phyloP scores from a whole-genome alignment of 2,888 invertebrate genomes.

The Pegoplata infirma region DNA sequence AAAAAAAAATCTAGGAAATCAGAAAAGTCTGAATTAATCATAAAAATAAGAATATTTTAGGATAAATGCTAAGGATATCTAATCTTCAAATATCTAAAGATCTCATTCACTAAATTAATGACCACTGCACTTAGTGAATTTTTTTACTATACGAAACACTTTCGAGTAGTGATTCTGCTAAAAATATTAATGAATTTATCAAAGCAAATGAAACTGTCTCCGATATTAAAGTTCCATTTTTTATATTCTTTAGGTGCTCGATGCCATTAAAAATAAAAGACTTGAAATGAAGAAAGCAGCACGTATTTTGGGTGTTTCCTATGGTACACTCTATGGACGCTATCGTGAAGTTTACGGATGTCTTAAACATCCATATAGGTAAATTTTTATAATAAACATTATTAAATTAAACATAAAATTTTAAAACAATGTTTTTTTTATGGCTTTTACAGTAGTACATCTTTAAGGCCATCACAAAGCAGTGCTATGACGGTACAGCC shows the following conservation, averaged over 20 bases:
- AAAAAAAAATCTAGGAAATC: too few species aligned
- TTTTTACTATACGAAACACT: too few species aligned
- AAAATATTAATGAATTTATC: too few species aligned
- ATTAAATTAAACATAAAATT: not conserved
- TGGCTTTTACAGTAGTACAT: constrained; percentile 63
- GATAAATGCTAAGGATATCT: too few species aligned
- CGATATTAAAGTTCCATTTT: too few species aligned
- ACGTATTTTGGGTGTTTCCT: constrained; percentile 92
- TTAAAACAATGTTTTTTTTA: constrained; percentile 13
- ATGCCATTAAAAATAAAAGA: constrained; percentile 92
- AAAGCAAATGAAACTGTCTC: too few species aligned
- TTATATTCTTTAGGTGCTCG: constrained; percentile 83
- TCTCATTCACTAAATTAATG: too few species aligned
- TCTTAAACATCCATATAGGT: constrained; percentile 92
- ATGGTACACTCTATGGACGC: constrained; percentile 92
- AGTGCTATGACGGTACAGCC: constrained; percentile 71
- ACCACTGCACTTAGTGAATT: too few species aligned
- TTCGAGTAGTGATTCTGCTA: too few species aligned
- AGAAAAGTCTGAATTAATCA: too few species aligned
- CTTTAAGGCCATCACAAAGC: constrained; percentile 69
- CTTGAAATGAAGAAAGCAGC: constrained; percentile 96
- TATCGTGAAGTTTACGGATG: constrained; percentile 94
- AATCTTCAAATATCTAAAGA: too few species aligned
- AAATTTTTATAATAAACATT: constrained; percentile 64
- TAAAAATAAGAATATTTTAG: too few species aligned